Base-by-base conservation (phyloP, 1,140 invertebrate genomes). In the Spodoptera litura region DNA sequence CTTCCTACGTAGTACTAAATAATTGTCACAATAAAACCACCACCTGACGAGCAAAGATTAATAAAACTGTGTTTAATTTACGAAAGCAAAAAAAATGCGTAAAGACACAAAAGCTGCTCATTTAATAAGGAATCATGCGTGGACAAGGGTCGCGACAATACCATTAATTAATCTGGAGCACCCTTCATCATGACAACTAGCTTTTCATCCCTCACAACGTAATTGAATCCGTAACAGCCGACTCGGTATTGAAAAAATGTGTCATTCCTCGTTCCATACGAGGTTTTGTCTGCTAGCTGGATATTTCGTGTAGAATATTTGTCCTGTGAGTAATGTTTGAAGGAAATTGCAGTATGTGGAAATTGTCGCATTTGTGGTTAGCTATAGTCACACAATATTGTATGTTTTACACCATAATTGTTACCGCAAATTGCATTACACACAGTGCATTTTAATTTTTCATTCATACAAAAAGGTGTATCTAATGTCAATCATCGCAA, bases 91-190 rank as follows among this genome's bases (percentile, higher is more conserved):
- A 66, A 15, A 44, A 44, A 44, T 35, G 9, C 61, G 31, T 20
- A 10, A 27, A 49, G 44, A 70, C 25, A 53, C 66, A 70, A 53
- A 70, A 70, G 12, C 2, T n/a, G 11, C n/a, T 13, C 25, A 4
- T 6, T 49, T 31, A 70, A 52, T 52, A 70, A 53, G 12, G 49
- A 49, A 70, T 31, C 12, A 53, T 70, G 12, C 49, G 66, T 53
- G 49, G 66, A 70, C 66, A 52, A 70, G 66, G 66, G 66, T 70
- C 25, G 15, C 9, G 49, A 27, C 44, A 70, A 31, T 27, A 9
- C 20, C 27, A 70, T 70, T 70, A 70, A 70, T 70, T 70, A 52
- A 70, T 70, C 49, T 52, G 0, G 25, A 70, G 66, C 13, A 12
- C 49, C 25, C 66, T 66, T 27, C 49, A 2, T 4, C 49, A 11